phyloP scores from a whole-genome alignment of 2,888 invertebrate genomes.

The Sarcophaga subvicina region DNA sequence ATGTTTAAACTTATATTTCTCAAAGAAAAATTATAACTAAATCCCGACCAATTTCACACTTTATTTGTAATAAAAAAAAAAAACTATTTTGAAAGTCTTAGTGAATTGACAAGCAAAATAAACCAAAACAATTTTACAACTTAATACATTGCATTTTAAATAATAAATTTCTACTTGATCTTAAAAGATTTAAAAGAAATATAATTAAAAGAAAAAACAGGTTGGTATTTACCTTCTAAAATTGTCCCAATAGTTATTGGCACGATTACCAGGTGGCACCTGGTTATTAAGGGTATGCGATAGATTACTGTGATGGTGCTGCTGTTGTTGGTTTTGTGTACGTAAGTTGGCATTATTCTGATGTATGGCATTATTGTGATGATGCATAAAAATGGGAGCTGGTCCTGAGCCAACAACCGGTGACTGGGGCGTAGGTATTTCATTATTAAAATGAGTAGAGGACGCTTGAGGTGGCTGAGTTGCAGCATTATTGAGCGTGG shows the following conservation, averaged over 20 bases:
- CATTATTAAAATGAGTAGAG: conserved; percentile 76
- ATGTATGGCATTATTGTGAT: conserved; percentile 81
- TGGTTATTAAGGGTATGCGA: conserved; percentile 89
- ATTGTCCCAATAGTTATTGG: conserved; percentile 97
- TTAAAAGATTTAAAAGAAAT: not conserved
- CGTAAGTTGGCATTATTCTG: conserved; percentile 80
- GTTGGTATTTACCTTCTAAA: conserved; percentile 89
- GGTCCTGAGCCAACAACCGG: conserved; percentile 76
- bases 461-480: conserved; percentile 73
- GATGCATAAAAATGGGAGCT: conserved; percentile 81
- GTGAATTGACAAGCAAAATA: not conserved
- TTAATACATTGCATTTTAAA: not conserved
- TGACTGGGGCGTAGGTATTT: conserved; percentile 76
- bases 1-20: not conserved
- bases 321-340: conserved; percentile 78
- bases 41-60: conserved; percentile 20
- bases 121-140: not conserved
- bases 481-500: conserved; percentile 76
- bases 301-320: conserved; percentile 71
- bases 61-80: conserved; percentile 36
- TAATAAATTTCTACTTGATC: not conserved
- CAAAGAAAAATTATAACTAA: conserved; percentile 22
- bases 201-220: not conserved
- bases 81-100: not conserved
- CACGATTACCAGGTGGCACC: conserved; percentile 94